Evolutionary conservation across 2,888 invertebrate genomes (phyloP).

Genomic region (Cephus pygmeus): DNA sequence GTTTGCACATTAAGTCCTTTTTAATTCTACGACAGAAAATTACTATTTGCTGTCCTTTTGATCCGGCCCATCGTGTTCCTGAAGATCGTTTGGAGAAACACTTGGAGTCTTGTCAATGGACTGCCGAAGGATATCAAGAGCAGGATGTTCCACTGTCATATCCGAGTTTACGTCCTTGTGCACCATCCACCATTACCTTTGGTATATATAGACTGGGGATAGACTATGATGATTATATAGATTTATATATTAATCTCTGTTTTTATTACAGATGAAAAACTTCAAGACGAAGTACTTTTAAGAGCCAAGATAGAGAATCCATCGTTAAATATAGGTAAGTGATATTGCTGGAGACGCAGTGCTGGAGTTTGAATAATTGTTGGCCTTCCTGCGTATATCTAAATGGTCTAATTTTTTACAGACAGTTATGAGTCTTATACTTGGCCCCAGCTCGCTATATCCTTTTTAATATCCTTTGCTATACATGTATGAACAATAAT

Average conservation of each 20-base stretch:
- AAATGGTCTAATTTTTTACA: constrained; percentile 56
- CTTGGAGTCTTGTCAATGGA: constrained; percentile 66
- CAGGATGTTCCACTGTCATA: constrained; percentile 66
- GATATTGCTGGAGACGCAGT: constrained; percentile 14
- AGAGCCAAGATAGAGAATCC: constrained; percentile 49
- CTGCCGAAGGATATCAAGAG: constrained; percentile 65
- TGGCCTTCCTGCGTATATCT: constrained; percentile 21
- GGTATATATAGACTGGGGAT: constrained; percentile 46
- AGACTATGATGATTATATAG: not conserved
- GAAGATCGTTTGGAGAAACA: constrained; percentile 63
- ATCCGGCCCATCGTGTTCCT: constrained; percentile 66
- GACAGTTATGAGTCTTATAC: constrained; percentile 53
- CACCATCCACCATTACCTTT: constrained; percentile 56
- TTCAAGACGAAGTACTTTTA: constrained; percentile 60
- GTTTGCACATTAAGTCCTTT: not conserved
- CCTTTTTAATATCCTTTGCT: constrained; percentile 63
- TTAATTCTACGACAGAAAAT: not conserved
- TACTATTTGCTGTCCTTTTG: constrained; percentile 65
- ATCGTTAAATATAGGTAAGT: constrained; percentile 53
- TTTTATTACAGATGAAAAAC: constrained; percentile 62
- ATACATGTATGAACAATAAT: constrained; percentile 8
- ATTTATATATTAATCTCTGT: constrained; percentile 11
- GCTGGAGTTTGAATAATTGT: not conserved
- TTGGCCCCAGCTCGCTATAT: constrained; percentile 57
- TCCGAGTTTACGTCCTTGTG: constrained; percentile 47